Base-by-base conservation (phyloP, 2,797 vertebrate species). In the Merluccius polli region DNA sequence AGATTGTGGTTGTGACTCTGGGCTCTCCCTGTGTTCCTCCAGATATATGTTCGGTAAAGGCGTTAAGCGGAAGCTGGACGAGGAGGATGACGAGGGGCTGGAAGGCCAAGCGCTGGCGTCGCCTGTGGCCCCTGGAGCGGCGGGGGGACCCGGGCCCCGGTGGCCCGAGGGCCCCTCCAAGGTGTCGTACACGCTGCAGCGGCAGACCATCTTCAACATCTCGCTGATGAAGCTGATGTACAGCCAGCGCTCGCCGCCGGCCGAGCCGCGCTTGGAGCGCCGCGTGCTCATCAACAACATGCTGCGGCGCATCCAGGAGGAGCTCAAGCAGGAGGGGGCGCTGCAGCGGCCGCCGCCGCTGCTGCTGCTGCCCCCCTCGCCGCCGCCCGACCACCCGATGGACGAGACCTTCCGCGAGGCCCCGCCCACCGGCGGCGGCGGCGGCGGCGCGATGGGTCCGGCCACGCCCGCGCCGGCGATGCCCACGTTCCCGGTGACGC, bases 21-120 rank as follows among this genome's bases (percentile, higher is more conserved):
- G 32, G 38, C 13, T 48, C 70, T 33, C 76, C 33, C 31, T 10
- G 1, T 30, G 1, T 72, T 24, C 73, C 27, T 79, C 33, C 93
- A 99, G 98, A 98, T 98, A 95, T 97, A 99, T 99, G 98, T 99
- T 98, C 94, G 96, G 96, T 95, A 98, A 98, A 98, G 96, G 97
- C 93, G 96, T 95, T 94, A 99, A 98, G 90, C 96, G 98, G 90
- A 99, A 99, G 94, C 95, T 98, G 96, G 97, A 98, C 78, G 96
- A 99, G 95, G 95, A 99, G 95, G 95, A 99, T 98, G 97, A 99
- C 96, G 98, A 97, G 94, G 96, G 95, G 93, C 83, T 98, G 97
- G 98, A 98, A 98, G 95, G 95, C 97, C 97, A 98, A 98, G 89
- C 95, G 93, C 87, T 96, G 95, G 96, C 95, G 94, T 87, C 70